Percentiles rank a stretch among this genome's conserved stretches.
Conservation (phyloP, 1,140 invertebrate species). For the Camponotus vicinus region DNA sequence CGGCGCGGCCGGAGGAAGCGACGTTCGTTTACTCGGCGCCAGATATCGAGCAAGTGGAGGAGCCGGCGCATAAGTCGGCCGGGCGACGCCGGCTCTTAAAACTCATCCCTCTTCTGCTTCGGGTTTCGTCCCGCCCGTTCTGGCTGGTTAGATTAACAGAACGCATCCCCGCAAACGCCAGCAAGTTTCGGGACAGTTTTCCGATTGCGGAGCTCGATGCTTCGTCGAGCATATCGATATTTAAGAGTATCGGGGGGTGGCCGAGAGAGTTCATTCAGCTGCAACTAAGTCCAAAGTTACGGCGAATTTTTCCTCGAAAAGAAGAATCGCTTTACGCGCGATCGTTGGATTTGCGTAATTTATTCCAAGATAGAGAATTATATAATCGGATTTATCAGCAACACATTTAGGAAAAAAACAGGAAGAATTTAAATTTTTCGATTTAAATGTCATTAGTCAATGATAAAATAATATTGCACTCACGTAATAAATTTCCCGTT, state of each 20-base stretch:
- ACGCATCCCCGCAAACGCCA: constrained; percentile 68
- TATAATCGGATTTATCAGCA: background rate
- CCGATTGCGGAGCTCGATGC: constrained; percentile 63
- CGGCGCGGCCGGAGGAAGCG: background rate
- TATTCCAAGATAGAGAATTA: background rate
- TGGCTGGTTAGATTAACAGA: constrained; percentile 72
- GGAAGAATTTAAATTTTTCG: background rate
- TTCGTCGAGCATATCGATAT: constrained; percentile 54
- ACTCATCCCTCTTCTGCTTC: constrained; percentile 39
- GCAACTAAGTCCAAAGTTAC: background rate
- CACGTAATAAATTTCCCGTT: background rate
- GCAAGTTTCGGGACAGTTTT: constrained; percentile 67
- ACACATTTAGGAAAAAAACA: background rate
- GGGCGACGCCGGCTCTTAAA: constrained; percentile 67
- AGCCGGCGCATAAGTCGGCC: constrained; percentile 53
- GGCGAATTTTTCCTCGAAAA: background rate
- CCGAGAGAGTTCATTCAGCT: background rate
- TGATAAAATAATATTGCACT: no score
- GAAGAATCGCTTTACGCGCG: constrained; percentile 22
- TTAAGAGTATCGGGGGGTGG: constrained; percentile 24
- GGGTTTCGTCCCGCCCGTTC: background rate
- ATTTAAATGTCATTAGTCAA: background rate
- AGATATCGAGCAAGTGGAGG: constrained; percentile 26
- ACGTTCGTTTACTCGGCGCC: constrained; percentile 1
- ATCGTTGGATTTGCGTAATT: constrained; percentile 42